Evolutionary conservation across 2,797 vertebrate genomes (phyloP).

Genomic region (Enteromius afrohamiltoni): DNA sequence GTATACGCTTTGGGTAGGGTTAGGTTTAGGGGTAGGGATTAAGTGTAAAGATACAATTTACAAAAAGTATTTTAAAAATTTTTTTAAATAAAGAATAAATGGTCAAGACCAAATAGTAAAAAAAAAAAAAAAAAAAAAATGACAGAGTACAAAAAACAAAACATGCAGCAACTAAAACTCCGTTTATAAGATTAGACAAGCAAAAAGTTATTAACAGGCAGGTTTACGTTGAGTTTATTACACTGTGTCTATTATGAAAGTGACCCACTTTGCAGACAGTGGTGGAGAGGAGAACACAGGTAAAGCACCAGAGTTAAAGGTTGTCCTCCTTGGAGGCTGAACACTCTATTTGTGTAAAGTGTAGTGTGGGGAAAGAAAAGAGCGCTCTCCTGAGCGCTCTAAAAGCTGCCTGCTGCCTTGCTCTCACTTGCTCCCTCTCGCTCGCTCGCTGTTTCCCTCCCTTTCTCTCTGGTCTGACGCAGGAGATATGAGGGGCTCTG

Average conservation of each 20-base stretch:
- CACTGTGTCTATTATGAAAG: neutral
- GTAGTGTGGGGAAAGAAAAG: constrained; percentile 24
- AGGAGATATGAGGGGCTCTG: constrained; percentile 25
- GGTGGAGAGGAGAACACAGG: constrained; percentile 10
- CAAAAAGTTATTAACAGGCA: neutral
- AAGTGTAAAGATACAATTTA: neutral
- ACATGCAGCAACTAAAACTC: neutral
- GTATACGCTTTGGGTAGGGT: too few species aligned
- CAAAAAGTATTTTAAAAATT: neutral
- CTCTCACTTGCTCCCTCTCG: neutral
- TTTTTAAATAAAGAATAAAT: constrained; percentile 18
- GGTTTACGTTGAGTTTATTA: constrained; percentile 12
- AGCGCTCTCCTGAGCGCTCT: constrained; percentile 27
- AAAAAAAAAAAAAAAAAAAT: too few species aligned
- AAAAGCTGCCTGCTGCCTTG: constrained; percentile 27
- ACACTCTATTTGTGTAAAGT: constrained; percentile 31
- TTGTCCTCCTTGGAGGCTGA: constrained; percentile 6
- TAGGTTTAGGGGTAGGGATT: too few species aligned
- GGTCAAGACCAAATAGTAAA: neutral
- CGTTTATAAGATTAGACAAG: neutral
- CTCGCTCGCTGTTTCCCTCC: neutral
- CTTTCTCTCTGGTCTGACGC: constrained; percentile 31
- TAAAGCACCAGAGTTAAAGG: constrained; percentile 48
- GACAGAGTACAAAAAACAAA: neutral
- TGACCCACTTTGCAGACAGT: constrained; percentile 1